These are phyloP conservation scores for Drosophila anomalata DNA, from an alignment of 2,888 invertebrate genomes.

Conservation along the genomic window DNA sequence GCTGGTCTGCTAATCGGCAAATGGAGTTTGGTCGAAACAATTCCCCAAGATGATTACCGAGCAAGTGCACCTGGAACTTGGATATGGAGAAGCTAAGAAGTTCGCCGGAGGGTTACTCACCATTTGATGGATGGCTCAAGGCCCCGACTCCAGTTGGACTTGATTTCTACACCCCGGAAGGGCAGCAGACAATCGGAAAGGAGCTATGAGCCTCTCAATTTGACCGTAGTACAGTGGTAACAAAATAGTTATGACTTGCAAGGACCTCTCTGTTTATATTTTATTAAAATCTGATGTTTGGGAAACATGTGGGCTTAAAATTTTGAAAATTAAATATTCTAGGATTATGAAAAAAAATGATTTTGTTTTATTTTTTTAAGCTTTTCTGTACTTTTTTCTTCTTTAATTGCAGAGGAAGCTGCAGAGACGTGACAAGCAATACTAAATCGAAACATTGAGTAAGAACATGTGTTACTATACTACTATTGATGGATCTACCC, in stretches of 20 bases:
- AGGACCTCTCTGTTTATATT: too few species aligned
- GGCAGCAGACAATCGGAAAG: constrained; percentile 21
- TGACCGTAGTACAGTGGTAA: constrained; percentile 12
- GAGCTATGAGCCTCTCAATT: background rate
- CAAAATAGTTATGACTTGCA: constrained; percentile 7
- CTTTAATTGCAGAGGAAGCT: constrained; percentile 64
- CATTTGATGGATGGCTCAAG: constrained; percentile 55
- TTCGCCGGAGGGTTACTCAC: constrained; percentile 41
- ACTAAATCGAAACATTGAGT: constrained; percentile 35
- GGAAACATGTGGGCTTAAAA: too few species aligned
- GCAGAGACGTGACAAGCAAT: constrained; percentile 55
- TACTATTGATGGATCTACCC: constrained; percentile 15
- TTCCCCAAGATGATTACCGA: constrained; percentile 63
- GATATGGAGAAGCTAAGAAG: constrained; percentile 7
- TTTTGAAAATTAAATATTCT: too few species aligned
- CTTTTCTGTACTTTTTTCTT: constrained; percentile 16
- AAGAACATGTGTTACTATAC: constrained; percentile 35
- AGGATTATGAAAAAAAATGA: too few species aligned
- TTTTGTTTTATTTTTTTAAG: background rate
- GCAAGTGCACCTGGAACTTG: constrained; percentile 55
- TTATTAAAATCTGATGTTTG: too few species aligned
- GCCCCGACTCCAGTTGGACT: constrained; percentile 20
- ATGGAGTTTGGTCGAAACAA: constrained; percentile 53
- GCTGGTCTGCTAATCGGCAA: constrained; percentile 50
- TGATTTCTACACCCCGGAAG: constrained; percentile 26